Conservation (phyloP, 2,797 vertebrate species). For the Sebastolobus alascanus region DNA sequence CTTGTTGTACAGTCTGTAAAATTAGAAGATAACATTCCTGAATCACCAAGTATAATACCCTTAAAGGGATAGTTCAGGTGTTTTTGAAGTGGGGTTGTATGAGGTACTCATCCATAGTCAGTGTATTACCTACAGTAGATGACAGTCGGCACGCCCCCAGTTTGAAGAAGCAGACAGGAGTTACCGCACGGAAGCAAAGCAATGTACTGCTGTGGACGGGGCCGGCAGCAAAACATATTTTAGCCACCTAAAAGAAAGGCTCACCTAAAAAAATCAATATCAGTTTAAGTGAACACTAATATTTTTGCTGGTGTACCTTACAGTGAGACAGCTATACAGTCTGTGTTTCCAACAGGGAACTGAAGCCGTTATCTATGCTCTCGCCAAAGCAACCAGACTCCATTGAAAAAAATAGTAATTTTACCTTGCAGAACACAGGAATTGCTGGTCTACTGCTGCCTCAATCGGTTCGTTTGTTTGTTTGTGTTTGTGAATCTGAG, state of each 20-base stretch:
- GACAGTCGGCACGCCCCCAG: neutral
- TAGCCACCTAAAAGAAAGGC: too few relatives aligned
- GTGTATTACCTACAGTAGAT: too few relatives aligned
- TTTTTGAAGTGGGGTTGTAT: neutral
- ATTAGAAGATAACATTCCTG: neutral
- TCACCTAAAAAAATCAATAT: too few relatives aligned
- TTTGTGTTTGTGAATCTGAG: too few relatives aligned
- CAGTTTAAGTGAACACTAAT: too few relatives aligned
- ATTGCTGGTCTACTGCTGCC: neutral
- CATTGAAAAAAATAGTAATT: neutral
- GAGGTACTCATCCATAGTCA: neutral
- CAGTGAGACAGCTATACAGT: too few relatives aligned
- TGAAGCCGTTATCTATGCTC: too few relatives aligned
- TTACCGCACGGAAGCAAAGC: neutral
- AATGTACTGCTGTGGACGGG: neutral
- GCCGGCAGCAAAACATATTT: neutral
- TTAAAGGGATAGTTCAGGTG: neutral
- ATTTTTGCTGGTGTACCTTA: too few relatives aligned
- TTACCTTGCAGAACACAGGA: neutral
- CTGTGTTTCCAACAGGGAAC: too few relatives aligned
- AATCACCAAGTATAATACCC: neutral
- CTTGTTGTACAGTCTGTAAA: slow-evolving; percentile 24
- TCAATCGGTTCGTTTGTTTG: neutral
- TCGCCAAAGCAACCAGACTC: neutral
- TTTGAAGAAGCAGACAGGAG: neutral